phyloP scores from a whole-genome alignment of 2,797 vertebrate genomes.

The Hapalemur alaotrensis region DNA sequence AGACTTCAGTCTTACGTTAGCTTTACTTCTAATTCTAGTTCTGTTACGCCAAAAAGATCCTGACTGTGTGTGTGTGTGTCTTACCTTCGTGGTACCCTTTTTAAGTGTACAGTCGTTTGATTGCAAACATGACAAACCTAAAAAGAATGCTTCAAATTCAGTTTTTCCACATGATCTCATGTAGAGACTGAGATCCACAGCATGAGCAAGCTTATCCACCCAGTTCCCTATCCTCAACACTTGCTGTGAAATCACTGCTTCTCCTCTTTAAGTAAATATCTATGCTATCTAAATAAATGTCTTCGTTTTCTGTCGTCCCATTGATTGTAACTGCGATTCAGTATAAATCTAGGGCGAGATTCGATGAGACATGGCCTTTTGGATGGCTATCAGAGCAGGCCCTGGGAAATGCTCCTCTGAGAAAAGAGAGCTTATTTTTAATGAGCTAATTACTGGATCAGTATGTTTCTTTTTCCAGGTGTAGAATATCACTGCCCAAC shows the following conservation, averaged over 20 bases:
- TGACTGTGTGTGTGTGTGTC: no score
- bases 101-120: not conserved
- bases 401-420: not conserved
- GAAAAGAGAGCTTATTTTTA: slow-evolving; percentile 1
- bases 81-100: not conserved
- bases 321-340: not conserved
- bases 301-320: not conserved
- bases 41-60: no score
- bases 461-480: slow-evolving; percentile 1
- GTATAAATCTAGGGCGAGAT: not conserved
- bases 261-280: not conserved
- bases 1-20: not conserved
- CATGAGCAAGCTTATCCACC: not conserved
- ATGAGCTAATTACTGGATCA: not conserved
- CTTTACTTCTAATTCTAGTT: not conserved
- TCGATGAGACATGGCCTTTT: not conserved
- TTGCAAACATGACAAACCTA: not conserved
- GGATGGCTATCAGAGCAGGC: not conserved
- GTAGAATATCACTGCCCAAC: not conserved
- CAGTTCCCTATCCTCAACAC: not conserved
- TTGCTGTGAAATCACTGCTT: slow-evolving; percentile 30
- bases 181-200: not conserved
- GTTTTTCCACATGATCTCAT: slow-evolving; percentile 26
- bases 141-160: slow-evolving; percentile 10
- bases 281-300: not conserved